Percentiles rank a stretch among this genome's conserved stretches.
Conservation (phyloP, 1,140 invertebrate genomes). For the Drosophila elegans region DNA sequence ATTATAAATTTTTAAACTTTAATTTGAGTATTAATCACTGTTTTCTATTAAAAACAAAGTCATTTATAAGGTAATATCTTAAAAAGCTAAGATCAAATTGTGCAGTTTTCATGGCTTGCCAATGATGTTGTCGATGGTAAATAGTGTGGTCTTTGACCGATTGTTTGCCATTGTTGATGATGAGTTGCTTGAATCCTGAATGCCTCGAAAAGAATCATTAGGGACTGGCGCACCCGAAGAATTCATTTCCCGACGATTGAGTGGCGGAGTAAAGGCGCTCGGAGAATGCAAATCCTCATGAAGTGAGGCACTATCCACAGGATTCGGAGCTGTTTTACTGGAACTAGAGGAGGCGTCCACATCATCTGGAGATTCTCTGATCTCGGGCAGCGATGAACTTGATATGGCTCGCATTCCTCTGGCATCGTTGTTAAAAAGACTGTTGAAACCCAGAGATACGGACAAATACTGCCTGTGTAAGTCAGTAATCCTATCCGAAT, state of each 20-base stretch:
- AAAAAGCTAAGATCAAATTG: not conserved
- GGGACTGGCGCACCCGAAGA: not conserved
- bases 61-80: not conserved
- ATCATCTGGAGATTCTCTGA: conserved; percentile 32
- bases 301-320: conserved; percentile 20
- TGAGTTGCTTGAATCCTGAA: conserved; percentile 42
- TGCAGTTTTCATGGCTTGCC: conserved; percentile 49
- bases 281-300: conserved; percentile 71
- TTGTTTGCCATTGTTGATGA: conserved; percentile 25
- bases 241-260: conserved; percentile 17
- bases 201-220: conserved; percentile 36
- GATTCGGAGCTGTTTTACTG: conserved; percentile 23
- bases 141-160: conserved; percentile 63
- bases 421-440: conserved; percentile 63
- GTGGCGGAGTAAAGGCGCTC: conserved; percentile 59
- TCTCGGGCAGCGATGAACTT: conserved; percentile 4
- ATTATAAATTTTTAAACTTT: not conserved
- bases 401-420: not conserved
- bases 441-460: conserved; percentile 79
- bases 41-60: conserved; percentile 8
- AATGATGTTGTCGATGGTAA: conserved; percentile 74
- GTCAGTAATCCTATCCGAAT: conserved; percentile 80
- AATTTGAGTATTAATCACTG: not conserved
- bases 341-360: conserved; percentile 55
- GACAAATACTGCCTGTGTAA: conserved; percentile 81